phyloP scores from a whole-genome alignment of 2,888 invertebrate species.

The Polia nebulosa region DNA sequence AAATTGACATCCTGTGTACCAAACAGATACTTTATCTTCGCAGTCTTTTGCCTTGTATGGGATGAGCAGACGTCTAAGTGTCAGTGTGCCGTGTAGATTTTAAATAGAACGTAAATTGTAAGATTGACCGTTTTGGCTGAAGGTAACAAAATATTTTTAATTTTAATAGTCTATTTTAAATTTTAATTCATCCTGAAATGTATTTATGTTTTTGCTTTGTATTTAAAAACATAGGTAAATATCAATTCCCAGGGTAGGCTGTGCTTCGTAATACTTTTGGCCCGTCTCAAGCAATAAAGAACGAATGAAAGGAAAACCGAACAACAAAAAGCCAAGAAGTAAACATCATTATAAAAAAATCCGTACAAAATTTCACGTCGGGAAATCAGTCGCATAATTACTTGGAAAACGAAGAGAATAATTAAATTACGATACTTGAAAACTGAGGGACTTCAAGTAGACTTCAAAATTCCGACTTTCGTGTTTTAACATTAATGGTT shows the following conservation, averaged over 20 bases:
- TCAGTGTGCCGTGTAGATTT: neutral
- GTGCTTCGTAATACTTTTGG: neutral
- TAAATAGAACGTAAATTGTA: constrained; percentile 20
- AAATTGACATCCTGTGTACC: constrained; percentile 53
- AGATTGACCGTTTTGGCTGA: constrained; percentile 15
- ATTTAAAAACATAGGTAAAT: no score
- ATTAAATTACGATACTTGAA: constrained; percentile 82
- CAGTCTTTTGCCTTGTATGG: constrained; percentile 41
- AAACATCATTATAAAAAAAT: constrained; percentile 26
- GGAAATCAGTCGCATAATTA: constrained; percentile 80
- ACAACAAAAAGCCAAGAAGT: constrained; percentile 10
- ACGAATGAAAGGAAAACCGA: neutral
- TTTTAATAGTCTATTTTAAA: neutral
- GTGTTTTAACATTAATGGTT: constrained; percentile 64
- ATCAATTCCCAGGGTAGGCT: neutral
- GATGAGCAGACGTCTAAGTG: constrained; percentile 37
- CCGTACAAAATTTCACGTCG: constrained; percentile 13
- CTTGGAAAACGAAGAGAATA: constrained; percentile 75
- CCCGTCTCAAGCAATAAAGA: neutral
- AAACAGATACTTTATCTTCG: constrained; percentile 44
- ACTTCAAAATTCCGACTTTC: constrained; percentile 66
- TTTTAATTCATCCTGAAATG: no score
- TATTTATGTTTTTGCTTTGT: no score
- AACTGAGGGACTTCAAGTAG: constrained; percentile 68
- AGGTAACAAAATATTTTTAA: neutral